Conservation (phyloP, 2,888 invertebrate species). For the Lasioglossum morio region DNA sequence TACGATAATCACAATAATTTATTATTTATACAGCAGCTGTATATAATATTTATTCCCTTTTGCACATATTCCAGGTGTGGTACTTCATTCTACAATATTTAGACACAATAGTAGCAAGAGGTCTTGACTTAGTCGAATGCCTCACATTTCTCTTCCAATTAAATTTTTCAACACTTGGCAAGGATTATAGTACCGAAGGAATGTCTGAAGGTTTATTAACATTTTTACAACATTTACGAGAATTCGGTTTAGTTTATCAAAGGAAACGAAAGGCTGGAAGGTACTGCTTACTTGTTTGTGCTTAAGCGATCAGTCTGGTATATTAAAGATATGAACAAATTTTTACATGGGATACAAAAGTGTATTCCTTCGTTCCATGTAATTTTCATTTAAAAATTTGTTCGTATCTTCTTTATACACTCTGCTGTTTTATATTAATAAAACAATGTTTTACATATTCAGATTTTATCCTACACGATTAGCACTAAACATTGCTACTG, state of each 20-base stretch:
- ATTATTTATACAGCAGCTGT: not conserved
- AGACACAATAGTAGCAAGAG: conserved; percentile 95
- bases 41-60: conserved; percentile 16
- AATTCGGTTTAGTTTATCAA: conserved; percentile 98
- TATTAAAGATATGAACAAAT: not conserved
- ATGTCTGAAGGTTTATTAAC: conserved; percentile 94
- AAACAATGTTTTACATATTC: conserved; percentile 27
- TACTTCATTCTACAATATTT: conserved; percentile 98
- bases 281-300: conserved; percentile 83
- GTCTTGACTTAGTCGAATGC: conserved; percentile 95
- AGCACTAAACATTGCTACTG: conserved; percentile 93
- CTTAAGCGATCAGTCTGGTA: not conserved
- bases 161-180: conserved; percentile 97
- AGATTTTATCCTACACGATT: conserved; percentile 97
- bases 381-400: not conserved
- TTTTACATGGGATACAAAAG: not conserved
- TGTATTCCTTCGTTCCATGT: not conserved
- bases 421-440: conserved; percentile 13
- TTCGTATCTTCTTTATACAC: not conserved
- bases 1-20: conserved; percentile 2
- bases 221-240: conserved; percentile 97
- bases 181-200: conserved; percentile 98
- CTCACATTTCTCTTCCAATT: conserved; percentile 98
- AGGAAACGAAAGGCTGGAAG: conserved; percentile 88
- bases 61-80: conserved; percentile 89